Conservation (phyloP, 2,888 invertebrate species). For the Xestia xanthographa region DNA sequence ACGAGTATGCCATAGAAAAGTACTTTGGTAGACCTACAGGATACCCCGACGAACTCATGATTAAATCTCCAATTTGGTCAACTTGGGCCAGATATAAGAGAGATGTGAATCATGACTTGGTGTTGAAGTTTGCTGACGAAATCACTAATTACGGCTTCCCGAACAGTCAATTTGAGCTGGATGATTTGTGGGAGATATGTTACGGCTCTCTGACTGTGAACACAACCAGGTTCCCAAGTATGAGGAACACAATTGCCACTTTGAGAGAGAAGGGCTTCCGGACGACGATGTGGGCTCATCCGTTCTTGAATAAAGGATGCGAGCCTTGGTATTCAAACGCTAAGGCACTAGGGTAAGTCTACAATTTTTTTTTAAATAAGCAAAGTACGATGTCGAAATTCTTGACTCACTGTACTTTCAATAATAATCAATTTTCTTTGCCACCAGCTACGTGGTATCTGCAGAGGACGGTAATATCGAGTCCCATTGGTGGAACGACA, state of each 20-base stretch:
- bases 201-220: conserved; percentile 91
- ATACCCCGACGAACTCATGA: conserved; percentile 90
- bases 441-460: conserved; percentile 85
- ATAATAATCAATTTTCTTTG: neutral
- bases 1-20: conserved; percentile 90
- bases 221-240: conserved; percentile 88
- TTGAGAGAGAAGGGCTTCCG: conserved; percentile 87
- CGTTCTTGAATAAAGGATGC: conserved; percentile 91
- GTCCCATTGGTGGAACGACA: conserved; percentile 90
- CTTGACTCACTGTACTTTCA: neutral
- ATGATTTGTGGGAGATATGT: conserved; percentile 92
- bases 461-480: conserved; percentile 85
- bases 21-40: conserved; percentile 90
- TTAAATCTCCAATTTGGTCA: conserved; percentile 92
- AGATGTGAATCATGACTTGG: conserved; percentile 87
- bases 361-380: neutral
- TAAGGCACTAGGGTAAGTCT: conserved; percentile 82
- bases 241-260: conserved; percentile 84
- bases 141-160: conserved; percentile 87
- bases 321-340: conserved; percentile 88
- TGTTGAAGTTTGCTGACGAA: conserved; percentile 88
- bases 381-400: too few relatives aligned
- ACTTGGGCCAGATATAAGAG: conserved; percentile 92
- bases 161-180: conserved; percentile 91
- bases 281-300: conserved; percentile 92